These are phyloP conservation scores for Stegostoma tigrinum DNA, from an alignment of 2,113 vertebrate genomes.

Conservation along the genomic window DNA sequence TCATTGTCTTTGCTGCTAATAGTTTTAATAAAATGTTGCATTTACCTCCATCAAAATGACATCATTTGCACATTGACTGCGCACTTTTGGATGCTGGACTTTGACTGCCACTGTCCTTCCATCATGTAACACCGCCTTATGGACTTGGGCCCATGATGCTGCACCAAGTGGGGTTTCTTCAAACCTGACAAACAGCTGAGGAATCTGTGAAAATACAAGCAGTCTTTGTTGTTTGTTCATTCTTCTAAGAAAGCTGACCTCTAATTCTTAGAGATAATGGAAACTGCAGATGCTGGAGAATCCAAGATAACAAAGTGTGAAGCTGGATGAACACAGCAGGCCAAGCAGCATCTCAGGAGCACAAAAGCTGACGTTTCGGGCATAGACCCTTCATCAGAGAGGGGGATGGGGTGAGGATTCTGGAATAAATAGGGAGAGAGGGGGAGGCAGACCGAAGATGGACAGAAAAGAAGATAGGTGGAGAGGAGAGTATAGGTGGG, in stretches of 20 bases:
- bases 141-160: slow-evolving; percentile 94
- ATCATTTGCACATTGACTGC: slow-evolving; percentile 80
- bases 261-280: not conserved
- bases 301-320: too few species aligned
- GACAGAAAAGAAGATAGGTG: too few species aligned
- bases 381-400: too few species aligned
- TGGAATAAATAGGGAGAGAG: too few species aligned
- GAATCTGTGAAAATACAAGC: slow-evolving; percentile 59
- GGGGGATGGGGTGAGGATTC: too few species aligned
- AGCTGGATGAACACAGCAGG: too few species aligned
- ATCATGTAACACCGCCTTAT: slow-evolving; percentile 82
- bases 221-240: not conserved
- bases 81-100: slow-evolving; percentile 94
- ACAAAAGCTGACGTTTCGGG: too few species aligned
- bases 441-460: too few species aligned
- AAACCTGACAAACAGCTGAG: slow-evolving; percentile 80
- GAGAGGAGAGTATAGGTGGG: too few species aligned
- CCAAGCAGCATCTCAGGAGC: too few species aligned
- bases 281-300: too few species aligned
- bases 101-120: slow-evolving; percentile 91
- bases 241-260: not conserved
- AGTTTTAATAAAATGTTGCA: slow-evolving; percentile 39
- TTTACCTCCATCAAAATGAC: slow-evolving; percentile 89
- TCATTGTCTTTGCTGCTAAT: not conserved
- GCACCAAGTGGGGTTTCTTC: slow-evolving; percentile 81